phyloP scores from a whole-genome alignment of 92 coral and sea anemone genomes.

The Galaxea fascicularis region DNA sequence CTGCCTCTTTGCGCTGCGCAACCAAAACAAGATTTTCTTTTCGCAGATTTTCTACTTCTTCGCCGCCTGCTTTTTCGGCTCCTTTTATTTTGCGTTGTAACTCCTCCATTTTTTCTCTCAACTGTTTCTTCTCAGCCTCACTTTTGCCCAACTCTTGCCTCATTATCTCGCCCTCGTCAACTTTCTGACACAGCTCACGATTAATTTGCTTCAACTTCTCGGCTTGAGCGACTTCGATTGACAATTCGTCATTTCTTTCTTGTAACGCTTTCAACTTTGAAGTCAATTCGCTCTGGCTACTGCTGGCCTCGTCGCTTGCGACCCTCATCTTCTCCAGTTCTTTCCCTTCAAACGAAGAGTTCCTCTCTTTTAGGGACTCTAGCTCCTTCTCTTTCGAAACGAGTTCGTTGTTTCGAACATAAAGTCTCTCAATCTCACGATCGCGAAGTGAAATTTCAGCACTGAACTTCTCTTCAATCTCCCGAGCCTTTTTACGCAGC shows the following conservation, averaged over 20 bases:
- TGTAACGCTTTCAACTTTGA: slow-evolving; percentile 43
- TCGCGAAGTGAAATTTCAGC: slow-evolving; percentile 59
- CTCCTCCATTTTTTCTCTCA: slow-evolving; percentile 37
- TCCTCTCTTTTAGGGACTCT: slow-evolving; percentile 51
- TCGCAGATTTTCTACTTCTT: slow-evolving; percentile 53
- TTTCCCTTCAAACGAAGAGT: slow-evolving; percentile 17
- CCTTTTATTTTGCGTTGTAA: slow-evolving; percentile 53
- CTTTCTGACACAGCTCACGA: slow-evolving; percentile 46
- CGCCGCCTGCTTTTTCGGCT: slow-evolving; percentile 36
- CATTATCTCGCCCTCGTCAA: slow-evolving; percentile 46
- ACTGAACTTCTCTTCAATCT: slow-evolving; percentile 51
- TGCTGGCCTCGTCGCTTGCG: slow-evolving; percentile 10
- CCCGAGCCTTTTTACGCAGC: slow-evolving; percentile 44
- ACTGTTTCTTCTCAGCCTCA: slow-evolving; percentile 57
- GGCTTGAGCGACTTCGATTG: slow-evolving; percentile 45
- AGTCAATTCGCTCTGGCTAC: slow-evolving; percentile 58
- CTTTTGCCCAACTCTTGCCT: slow-evolving; percentile 48
- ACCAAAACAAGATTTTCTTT: slow-evolving; percentile 55
- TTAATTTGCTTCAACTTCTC: slow-evolving; percentile 48
- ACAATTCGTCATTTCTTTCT: slow-evolving; percentile 42
- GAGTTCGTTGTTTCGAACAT: slow-evolving; percentile 75
- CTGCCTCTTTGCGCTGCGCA: slow-evolving; percentile 69
- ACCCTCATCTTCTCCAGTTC: slow-evolving; percentile 51
- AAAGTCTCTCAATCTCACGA: slow-evolving; percentile 81
- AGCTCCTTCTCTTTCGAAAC: slow-evolving; percentile 60